These are phyloP conservation scores for Brachionus sp. DNA, from an alignment of 1,140 invertebrate species.

Conservation along the genomic window DNA sequence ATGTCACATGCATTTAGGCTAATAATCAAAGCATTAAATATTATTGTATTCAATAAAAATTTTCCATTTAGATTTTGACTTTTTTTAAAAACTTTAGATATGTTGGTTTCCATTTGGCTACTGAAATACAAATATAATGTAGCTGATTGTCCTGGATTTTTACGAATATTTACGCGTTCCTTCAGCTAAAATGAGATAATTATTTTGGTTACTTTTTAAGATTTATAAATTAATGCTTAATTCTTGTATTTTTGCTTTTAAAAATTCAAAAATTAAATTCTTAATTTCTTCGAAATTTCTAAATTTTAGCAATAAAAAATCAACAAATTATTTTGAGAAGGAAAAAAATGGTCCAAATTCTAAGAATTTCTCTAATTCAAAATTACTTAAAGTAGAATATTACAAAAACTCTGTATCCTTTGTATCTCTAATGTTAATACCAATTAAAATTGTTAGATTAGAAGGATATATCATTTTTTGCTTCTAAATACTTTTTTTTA, in stretches of 20 bases:
- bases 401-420: neutral
- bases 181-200: too few species aligned
- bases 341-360: too few species aligned
- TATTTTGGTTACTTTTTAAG: too few species aligned
- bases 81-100: neutral
- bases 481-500: neutral
- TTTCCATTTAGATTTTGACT: neutral
- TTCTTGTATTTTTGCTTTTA: too few species aligned
- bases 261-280: too few species aligned
- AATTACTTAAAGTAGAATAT: neutral
- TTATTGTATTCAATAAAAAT: neutral
- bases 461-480: neutral
- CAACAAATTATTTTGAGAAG: too few species aligned
- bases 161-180: too few species aligned
- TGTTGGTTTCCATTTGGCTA: neutral
- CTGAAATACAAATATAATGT: neutral
- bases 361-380: neutral
- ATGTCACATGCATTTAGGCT: conserved; percentile 1
- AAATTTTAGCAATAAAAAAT: too few species aligned
- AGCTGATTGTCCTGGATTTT: too few species aligned
- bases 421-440: neutral
- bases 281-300: too few species aligned
- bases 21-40: neutral
- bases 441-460: conserved; percentile 5
- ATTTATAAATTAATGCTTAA: too few species aligned